Evolutionary conservation across 2,888 invertebrate genomes (phyloP).

Genomic region (Slavum lentiscoides): DNA sequence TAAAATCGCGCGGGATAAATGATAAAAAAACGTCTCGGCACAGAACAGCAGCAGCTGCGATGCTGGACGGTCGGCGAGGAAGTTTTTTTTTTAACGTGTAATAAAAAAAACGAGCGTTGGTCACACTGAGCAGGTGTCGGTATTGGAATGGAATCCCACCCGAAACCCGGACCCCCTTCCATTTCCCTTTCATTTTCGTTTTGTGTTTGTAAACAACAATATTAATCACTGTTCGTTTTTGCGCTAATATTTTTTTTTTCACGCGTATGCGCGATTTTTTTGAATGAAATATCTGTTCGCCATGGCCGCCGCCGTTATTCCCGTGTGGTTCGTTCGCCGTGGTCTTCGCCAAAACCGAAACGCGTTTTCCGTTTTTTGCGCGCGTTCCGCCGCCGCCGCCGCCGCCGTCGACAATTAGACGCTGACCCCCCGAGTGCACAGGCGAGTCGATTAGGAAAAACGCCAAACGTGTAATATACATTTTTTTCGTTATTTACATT

Average conservation of each 20-base stretch:
- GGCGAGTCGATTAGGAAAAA: neutral
- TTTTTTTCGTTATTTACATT: neutral
- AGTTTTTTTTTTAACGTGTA: too few relatives aligned
- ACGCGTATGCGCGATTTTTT: neutral
- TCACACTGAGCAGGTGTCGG: neutral
- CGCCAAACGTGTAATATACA: neutral
- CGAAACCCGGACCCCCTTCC: conserved; percentile 16
- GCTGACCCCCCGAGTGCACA: neutral
- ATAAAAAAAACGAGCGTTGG: neutral
- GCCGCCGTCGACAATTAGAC: neutral
- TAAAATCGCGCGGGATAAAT: too few relatives aligned
- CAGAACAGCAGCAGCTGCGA: too few relatives aligned
- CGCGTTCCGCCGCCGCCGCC: neutral
- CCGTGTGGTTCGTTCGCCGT: neutral
- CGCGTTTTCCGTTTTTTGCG: neutral
- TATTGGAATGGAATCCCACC: conserved; percentile 18
- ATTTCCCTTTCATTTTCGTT: conserved; percentile 49
- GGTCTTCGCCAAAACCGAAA: neutral
- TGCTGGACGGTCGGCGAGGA: too few relatives aligned
- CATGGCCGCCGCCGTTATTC: neutral
- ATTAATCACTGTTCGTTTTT: conserved; percentile 47
- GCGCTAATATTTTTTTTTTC: conserved; percentile 27
- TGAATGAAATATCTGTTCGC: neutral
- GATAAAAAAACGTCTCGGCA: too few relatives aligned
- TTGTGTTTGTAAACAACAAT: conserved; percentile 49